Conservation (phyloP, 2,113 vertebrate species). For the Otis tarda region DNA sequence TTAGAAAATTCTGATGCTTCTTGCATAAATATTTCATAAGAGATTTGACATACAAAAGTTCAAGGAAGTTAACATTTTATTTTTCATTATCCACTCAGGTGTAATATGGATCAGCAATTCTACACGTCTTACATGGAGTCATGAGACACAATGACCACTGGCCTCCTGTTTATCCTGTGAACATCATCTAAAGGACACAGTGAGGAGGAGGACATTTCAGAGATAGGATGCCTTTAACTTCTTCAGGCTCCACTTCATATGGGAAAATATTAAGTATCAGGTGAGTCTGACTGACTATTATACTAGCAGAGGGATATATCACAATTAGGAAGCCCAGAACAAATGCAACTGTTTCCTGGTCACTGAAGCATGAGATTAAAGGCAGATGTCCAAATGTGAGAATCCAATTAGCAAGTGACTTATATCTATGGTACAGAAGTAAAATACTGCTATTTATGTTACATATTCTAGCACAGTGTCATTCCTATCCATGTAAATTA, state of each 20-base stretch:
- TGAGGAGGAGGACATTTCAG: neutral
- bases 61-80: neutral
- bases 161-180: neutral
- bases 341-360: constrained; percentile 39
- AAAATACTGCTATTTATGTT: constrained; percentile 34
- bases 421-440: constrained; percentile 9
- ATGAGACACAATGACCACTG: neutral
- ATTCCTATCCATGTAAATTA: neutral
- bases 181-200: neutral
- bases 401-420: constrained; percentile 59
- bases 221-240: neutral
- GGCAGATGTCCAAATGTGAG: constrained; percentile 36
- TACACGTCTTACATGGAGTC: neutral
- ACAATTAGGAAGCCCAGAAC: constrained; percentile 16
- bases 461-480: neutral
- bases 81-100: neutral
- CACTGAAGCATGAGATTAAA: constrained; percentile 56
- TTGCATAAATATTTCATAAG: neutral
- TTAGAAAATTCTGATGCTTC: neutral
- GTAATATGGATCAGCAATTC: neutral
- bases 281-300: neutral
- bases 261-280: neutral
- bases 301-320: neutral
- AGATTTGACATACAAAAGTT: neutral
- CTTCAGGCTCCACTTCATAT: neutral